Percentiles rank a stretch among this genome's conserved stretches.
These are phyloP conservation scores for Elachura formosa DNA, from an alignment of 2,113 vertebrate genomes.

Conservation along the genomic window DNA sequence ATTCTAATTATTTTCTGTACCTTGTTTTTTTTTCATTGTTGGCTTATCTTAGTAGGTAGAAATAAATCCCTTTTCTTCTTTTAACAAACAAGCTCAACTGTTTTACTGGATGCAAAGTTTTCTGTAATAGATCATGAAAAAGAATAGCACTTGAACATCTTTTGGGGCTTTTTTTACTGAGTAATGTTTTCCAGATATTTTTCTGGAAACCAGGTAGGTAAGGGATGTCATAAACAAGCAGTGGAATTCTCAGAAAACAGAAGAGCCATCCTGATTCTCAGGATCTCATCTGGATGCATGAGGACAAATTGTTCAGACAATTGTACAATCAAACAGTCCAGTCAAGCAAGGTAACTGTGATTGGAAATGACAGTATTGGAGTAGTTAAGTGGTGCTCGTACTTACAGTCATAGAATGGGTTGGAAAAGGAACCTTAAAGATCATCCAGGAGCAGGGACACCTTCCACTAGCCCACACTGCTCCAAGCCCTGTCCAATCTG, in stretches of 20 bases:
- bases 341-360: neutral
- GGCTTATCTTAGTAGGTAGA: neutral
- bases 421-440: neutral
- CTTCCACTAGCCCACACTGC: neutral
- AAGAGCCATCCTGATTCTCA: neutral
- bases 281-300: neutral
- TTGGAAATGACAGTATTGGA: neutral
- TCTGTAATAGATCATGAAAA: neutral
- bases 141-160: neutral
- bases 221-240: neutral
- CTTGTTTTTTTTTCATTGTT: neutral
- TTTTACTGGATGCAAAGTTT: neutral
- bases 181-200: neutral
- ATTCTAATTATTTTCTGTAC: neutral
- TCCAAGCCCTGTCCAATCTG: accelerated
- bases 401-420: neutral
- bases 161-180: neutral
- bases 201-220: neutral
- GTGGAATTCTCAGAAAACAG: neutral
- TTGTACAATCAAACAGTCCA: neutral
- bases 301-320: neutral
- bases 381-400: neutral
- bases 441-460: neutral
- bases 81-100: neutral
- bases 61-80: neutral